A percentile compares a stretch with the other conserved stretches of the same genome.
Conservation (phyloP, 2,113 vertebrate genomes). For the Burhinus oedicnemus region DNA sequence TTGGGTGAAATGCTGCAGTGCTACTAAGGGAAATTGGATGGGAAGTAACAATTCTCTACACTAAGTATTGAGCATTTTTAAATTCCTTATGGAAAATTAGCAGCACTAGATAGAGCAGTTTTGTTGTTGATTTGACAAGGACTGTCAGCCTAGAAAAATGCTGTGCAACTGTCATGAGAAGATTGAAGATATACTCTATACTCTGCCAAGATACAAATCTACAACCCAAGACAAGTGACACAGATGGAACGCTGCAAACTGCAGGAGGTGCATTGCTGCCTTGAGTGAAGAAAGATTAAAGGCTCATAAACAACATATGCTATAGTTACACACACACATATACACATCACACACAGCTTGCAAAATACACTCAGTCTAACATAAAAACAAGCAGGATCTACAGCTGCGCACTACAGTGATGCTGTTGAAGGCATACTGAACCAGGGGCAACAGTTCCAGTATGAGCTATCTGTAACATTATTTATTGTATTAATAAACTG, state of each 20-base stretch:
- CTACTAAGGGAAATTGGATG: background rate
- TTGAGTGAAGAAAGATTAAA: background rate
- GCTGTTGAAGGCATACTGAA: background rate
- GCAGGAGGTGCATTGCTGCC: background rate
- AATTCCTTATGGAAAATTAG: background rate
- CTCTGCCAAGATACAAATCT: background rate
- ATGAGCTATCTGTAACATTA: background rate
- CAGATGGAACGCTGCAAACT: background rate
- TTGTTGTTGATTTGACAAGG: background rate
- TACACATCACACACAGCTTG: background rate
- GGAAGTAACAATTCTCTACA: background rate
- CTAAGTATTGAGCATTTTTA: background rate
- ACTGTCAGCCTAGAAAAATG: background rate
- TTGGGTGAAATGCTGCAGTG: background rate
- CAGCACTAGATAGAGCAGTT: background rate
- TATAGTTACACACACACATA: accelerated
- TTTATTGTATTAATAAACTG: background rate
- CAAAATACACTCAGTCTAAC: background rate
- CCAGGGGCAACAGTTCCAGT: background rate
- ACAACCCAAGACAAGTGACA: background rate
- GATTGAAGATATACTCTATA: background rate
- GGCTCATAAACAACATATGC: constrained; percentile 15
- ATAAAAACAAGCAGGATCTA: background rate
- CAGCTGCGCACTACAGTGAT: background rate
- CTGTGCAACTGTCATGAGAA: background rate